Percentiles rank a stretch among this genome's conserved stretches.
Conservation (phyloP, 2,797 vertebrate species). For the Odontamblyopus rebecca region DNA sequence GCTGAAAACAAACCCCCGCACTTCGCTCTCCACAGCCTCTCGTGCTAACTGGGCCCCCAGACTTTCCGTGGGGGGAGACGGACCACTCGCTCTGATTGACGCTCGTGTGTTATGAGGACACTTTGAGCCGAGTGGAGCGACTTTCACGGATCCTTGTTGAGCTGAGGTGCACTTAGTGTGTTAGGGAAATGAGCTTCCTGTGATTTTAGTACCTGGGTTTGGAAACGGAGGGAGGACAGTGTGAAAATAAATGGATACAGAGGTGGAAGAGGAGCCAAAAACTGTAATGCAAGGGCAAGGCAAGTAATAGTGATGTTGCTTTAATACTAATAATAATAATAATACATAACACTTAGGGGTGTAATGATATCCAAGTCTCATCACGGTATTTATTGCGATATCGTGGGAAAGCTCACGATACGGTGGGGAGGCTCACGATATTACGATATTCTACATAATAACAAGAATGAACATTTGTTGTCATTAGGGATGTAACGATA, state of each 20-base stretch:
- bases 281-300: no score
- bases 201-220: neutral
- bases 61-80: neutral
- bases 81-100: conserved; percentile 11
- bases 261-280: no score
- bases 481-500: no score
- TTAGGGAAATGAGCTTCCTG: neutral
- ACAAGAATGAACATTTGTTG: no score
- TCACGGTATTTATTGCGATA: no score
- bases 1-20: neutral
- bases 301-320: no score
- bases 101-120: conserved; percentile 16
- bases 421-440: no score
- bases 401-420: no score
- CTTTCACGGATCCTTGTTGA: conserved; percentile 1
- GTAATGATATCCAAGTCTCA: no score
- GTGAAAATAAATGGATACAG: neutral
- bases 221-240: neutral
- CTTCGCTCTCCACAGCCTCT: neutral
- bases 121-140: conserved; percentile 1
- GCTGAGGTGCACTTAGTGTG: conserved; percentile 4
- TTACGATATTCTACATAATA: no score
- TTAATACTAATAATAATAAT: no score
- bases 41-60: neutral
- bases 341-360: no score